Evolutionary conservation across 1,140 invertebrate genomes (phyloP).

Genomic region (Drosophila carrolli): DNA sequence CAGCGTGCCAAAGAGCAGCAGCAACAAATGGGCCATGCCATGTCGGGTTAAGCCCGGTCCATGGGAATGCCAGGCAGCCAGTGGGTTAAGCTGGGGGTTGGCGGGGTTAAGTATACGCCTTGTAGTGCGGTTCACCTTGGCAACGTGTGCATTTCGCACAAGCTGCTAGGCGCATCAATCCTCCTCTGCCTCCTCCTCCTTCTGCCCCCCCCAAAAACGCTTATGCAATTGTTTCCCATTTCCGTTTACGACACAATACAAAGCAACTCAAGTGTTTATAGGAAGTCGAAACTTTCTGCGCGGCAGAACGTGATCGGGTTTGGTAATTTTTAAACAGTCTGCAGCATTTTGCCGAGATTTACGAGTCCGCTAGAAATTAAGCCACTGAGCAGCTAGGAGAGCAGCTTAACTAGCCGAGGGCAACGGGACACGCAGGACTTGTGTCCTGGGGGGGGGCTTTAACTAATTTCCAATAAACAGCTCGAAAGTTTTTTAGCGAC

Average conservation of each 20-base stretch:
- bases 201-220: background rate
- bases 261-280: constrained; percentile 62
- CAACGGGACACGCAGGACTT: constrained; percentile 9
- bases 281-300: constrained; percentile 54
- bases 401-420: constrained; percentile 43
- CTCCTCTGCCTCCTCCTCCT: background rate
- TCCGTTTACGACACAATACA: constrained; percentile 41
- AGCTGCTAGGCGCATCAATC: constrained; percentile 35
- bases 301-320: constrained; percentile 61
- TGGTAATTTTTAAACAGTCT: constrained; percentile 56
- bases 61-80: constrained; percentile 5
- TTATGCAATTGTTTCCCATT: constrained; percentile 46
- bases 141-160: constrained; percentile 33
- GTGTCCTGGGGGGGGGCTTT: constrained; percentile 44
- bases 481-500: constrained; percentile 58
- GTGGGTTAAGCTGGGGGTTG: constrained; percentile 41
- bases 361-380: constrained; percentile 66
- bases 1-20: constrained; percentile 51
- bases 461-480: constrained; percentile 79
- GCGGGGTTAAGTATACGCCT: constrained; percentile 58
- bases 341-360: constrained; percentile 61
- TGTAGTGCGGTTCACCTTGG: constrained; percentile 39
- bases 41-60: constrained; percentile 26
- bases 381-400: constrained; percentile 50
- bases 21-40: constrained; percentile 63